Base-by-base conservation (phyloP, 1,140 invertebrate species). In the Drosophila pseudoobscura region DNA sequence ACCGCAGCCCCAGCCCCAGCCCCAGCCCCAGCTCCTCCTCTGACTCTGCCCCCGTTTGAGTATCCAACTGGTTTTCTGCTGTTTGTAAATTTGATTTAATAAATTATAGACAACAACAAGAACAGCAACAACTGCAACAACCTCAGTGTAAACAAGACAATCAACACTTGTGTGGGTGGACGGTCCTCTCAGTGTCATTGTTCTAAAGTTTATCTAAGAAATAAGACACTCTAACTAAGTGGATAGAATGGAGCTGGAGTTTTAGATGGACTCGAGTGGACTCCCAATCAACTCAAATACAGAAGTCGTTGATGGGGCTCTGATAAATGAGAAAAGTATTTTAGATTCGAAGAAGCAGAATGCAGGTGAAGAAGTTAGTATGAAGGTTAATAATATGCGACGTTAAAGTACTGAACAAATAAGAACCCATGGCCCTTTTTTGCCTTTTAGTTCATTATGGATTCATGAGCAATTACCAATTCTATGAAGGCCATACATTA, bases 111-210 rank as follows among this genome's bases (percentile, higher is more conserved):
- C 72, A 73, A 62, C 60, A 66, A 26, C 66, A 73, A 62, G 57
- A 66, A 60, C 74, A 59, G 72, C 78, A 53, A 62, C 71, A 60
- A 60, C 74, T 62, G 72, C 78, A 53, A 62, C 71, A 60, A 65
- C 73, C 74, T 69, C 60, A 69, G 70, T 82, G 82, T 82, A 88
- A 87, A 87, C 82, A 87, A 82, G 83, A 87, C 79, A 87, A 87
- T 87, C 83, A 82, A 75, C 82, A 76, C 59, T 35, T 45, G 26
- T 53, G 62, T 80, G 71, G 72, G 72, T 57, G 70, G 49, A 44
- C 53, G 60, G 53, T 43, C 52, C 64, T 43, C 56, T 55, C 59
- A 62, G 59, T 80, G 76, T 79, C 80, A 73, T 76, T 87, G 75
- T 88, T 87, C 78, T 78, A 75, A 65, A 75, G 78, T 82, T 78